Percentiles rank a stretch among this genome's conserved stretches.
Evolutionary conservation across 2,113 vertebrate genomes (phyloP).

Genomic region (Axis porcinus): DNA sequence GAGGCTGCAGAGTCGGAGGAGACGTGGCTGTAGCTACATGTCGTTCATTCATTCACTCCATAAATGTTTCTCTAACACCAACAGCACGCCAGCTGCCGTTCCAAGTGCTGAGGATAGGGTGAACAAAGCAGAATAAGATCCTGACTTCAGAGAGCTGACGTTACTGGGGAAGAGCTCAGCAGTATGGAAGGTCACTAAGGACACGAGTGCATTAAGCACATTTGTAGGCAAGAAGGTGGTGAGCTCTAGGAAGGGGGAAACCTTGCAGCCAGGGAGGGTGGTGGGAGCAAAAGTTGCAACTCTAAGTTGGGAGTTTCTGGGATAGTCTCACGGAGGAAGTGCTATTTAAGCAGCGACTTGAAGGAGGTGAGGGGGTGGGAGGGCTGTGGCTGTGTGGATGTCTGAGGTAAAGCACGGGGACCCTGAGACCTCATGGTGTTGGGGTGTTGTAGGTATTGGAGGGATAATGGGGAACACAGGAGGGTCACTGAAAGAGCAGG

Average conservation of each 20-base stretch:
- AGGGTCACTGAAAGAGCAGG: not conserved
- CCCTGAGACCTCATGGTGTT: not conserved
- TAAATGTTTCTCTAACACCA: not conserved
- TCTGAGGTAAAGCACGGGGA: not conserved
- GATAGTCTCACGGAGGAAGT: not conserved
- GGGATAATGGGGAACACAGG: not conserved
- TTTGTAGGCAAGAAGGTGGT: not conserved
- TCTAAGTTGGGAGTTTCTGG: not conserved
- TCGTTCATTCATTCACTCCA: not conserved
- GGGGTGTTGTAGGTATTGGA: not conserved
- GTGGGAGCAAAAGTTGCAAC: not conserved
- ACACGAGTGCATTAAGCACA: fast-evolving
- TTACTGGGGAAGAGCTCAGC: fast-evolving
- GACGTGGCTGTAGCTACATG: fast-evolving
- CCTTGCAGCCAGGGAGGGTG: not conserved
- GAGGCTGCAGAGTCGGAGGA: not conserved
- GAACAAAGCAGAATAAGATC: not conserved
- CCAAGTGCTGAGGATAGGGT: not conserved
- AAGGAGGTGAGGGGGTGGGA: not conserved
- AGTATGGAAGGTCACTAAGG: not conserved
- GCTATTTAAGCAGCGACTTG: not conserved
- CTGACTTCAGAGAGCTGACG: not conserved
- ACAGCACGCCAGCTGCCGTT: not conserved
- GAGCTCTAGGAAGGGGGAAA: not conserved
- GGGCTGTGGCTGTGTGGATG: not conserved